Percentiles rank a stretch among this genome's conserved stretches.
These are phyloP conservation scores for Noctuana brunneofusca DNA, from an alignment of 2,888 invertebrate species.

Conservation along the genomic window DNA sequence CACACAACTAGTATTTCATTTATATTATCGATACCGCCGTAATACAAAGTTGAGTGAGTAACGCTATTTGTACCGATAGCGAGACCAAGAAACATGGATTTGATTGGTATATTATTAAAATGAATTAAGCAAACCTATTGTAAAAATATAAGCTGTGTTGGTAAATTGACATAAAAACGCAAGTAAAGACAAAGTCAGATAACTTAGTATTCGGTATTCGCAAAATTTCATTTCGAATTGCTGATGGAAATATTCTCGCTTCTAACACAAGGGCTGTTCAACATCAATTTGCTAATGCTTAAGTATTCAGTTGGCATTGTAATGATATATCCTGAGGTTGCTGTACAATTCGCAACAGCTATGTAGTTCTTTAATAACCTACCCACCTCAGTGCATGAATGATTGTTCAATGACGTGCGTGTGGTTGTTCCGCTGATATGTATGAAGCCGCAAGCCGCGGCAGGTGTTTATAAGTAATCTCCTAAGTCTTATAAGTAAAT, in stretches of 20 bases:
- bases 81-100: neutral
- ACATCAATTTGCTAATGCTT: conserved; percentile 13
- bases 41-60: neutral
- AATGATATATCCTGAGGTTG: conserved; percentile 12
- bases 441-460: neutral
- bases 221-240: neutral
- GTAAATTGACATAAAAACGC: neutral
- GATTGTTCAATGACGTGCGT: conserved; percentile 5
- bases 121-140: neutral
- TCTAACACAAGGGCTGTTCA: conserved; percentile 5
- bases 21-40: conserved; percentile 8
- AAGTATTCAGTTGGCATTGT: conserved; percentile 19
- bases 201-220: too few species aligned
- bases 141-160: neutral
- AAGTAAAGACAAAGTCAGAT: neutral
- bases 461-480: neutral
- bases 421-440: neutral
- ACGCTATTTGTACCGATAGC: neutral
- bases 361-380: conserved; percentile 3
- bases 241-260: neutral
- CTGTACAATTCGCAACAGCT: conserved; percentile 3
- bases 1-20: conserved; percentile 9
- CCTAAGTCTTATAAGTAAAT: neutral
- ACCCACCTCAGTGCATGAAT: neutral
- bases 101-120: neutral